Base-by-base conservation (phyloP, 2,888 invertebrate genomes). In the Xestia rhomboidea region DNA sequence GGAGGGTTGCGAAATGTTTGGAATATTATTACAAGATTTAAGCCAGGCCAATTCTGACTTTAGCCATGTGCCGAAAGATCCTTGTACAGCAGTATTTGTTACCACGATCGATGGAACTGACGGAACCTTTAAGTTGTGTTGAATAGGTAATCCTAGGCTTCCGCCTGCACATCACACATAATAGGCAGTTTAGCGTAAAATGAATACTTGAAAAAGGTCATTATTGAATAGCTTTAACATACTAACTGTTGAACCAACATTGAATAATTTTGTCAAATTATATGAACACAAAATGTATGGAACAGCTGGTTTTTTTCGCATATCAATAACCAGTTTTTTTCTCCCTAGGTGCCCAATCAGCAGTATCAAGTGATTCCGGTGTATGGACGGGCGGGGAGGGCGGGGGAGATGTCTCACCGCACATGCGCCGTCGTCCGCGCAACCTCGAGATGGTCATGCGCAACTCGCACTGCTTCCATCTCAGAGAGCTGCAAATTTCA, bases 361-460 rank as follows among this genome's bases (percentile, higher is more conserved):
- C 97, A 24, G 97, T 97, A 0, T 97, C 97, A 0, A 97, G 97
- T 6, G 98, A 98, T 93, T 98, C 98, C 0, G 98, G 98, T 0
- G 97, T 98, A 87, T 97, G 89, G 97, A 97, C 92, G 82, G 96
- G 95, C 2, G 96, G 95, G 34, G 93, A 94, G 70, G 94, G 93
- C 4, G 90, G 85, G 0, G 91, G 92, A 6, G 96, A 95, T 7
- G 89, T 92, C n/a, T 96, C 96, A 0, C 96, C 96, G 11, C 92
- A 91, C 79, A 90, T 94, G 68, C 94, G 95, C 30, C 94, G 97
- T 13, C 97, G 98, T 81, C 97, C 98, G 0, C 96, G 98, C 70
- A 98, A 98, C 91, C 94, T 98, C 63, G 98, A 98, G 93, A 98
- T 98, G 97, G 97, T 98, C 54, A 97, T 98, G 94, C 97, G 97